Base-by-base conservation (phyloP, 2,797 vertebrate genomes). In the Cephalopachus bancanus region DNA sequence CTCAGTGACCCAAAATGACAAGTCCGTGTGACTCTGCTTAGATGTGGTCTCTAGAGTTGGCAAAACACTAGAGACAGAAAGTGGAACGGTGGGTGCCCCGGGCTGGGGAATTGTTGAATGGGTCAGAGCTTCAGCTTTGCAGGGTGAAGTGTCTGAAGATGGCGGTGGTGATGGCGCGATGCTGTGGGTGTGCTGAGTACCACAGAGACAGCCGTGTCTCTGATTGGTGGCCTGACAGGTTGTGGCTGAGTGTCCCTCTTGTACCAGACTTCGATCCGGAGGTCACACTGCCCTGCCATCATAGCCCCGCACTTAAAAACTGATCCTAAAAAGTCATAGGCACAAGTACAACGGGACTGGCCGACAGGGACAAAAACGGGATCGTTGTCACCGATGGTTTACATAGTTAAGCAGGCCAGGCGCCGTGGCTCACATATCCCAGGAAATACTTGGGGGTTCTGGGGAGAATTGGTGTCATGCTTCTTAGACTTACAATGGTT, bases 311-410 rank as follows among this genome's bases (percentile, higher is more conserved):
- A 3, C 55, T 9, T 17, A 28, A 15, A 60, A 51, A 5, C n/a
- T 20, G 26, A 1, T 8, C 30, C 84, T 44, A 7, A 30, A 33
- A 79, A 65, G 11, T 1, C 51, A 0, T 0, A 12, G 49, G 30
- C 51, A 0, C 3, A 0, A 0, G 24, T 1, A 5, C 0, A 3
- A 5, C 1, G 3, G 37, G 60, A 1, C 0, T 1, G 57, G 1
- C 0, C 0, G 1, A n/a, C 1, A 14, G 0, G 15, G 6, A 0
- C 2, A 0, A 2, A 6, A 33, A 1, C 4, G 0, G 1, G 15
- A 1, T 33, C 30, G 0, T 6, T 0, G 51, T 7, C 59, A 0
- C 59, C 8, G 0, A 14, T 0, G 2, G 17, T 28, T n/a, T 10
- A 4, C 57, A 26, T 37, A 37, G 37, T 37, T 37, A 37, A 37